Conservation (phyloP, 2,888 invertebrate species). For the Cataglyphis altisquamis region DNA sequence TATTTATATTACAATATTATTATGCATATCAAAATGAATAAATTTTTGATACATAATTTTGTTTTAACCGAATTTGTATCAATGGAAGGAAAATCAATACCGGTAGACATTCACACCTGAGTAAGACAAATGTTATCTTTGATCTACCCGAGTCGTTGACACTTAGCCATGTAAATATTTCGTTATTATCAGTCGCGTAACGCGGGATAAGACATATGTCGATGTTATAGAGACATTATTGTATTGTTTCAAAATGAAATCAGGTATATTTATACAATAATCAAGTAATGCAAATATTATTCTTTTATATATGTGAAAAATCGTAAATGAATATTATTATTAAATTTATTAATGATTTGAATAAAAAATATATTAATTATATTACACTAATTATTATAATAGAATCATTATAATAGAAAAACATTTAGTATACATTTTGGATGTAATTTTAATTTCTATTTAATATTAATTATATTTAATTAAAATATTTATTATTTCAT, state of each 20-base stretch:
- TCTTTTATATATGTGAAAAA: not conserved
- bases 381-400: not conserved
- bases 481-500: not conserved
- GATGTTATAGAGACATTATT: constrained; percentile 15
- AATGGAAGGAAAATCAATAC: constrained; percentile 38
- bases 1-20: not conserved
- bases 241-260: constrained; percentile 6
- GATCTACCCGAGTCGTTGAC: constrained; percentile 58
- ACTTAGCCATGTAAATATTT: constrained; percentile 33
- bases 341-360: not conserved
- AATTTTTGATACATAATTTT: not conserved
- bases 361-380: not conserved
- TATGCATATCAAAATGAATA: constrained; percentile 2
- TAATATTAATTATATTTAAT: not conserved
- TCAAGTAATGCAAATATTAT: not conserved
- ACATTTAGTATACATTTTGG: not conserved
- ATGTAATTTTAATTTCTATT: not conserved
- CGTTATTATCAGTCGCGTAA: constrained; percentile 38
- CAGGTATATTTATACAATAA: not conserved
- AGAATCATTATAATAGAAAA: not conserved
- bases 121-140: constrained; percentile 66
- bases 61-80: not conserved
- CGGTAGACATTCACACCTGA: constrained; percentile 56
- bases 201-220: constrained; percentile 14
- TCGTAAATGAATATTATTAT: not conserved